Base-by-base conservation (phyloP, 2,888 invertebrate species). In the Margaritifera margaritifera region DNA sequence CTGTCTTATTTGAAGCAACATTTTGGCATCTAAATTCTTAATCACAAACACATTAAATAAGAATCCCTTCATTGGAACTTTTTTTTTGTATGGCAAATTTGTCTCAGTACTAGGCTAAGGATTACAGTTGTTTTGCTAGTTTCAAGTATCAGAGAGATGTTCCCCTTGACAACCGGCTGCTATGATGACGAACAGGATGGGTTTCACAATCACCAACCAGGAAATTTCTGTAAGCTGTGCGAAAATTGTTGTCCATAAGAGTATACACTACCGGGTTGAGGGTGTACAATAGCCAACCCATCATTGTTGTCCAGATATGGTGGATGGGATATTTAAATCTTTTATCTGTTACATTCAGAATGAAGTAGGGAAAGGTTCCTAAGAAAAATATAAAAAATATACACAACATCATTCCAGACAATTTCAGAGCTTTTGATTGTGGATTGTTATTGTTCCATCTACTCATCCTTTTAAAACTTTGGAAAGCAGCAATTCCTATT, bases 321-420 rank as follows among this genome's bases (percentile, higher is more conserved):
- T 84, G 79, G 62, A 82, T 71, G 11, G 84, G 84, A 52, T 79
- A 70, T 31, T 66, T 74, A 60, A 80, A 78, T 15, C 71, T 71
- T 42, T 77, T 75, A 65, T 85, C 84, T 6, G 79, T 69, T 5
- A 83, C 77, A 73, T 84, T 84, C 42, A 82, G 68, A 22, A 80
- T 72, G 72, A 85, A 84, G 75, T 83, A 86, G 0, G 86, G 86
- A 61, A 84, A 82, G 31, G 83, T 82, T 62, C 84, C 82, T 42
- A 83, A 42, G 67, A 85, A 80, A 68, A 83, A 85, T 57, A 83
- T 80, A 53, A 78, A 74, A 75, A 85, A 86, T 65, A 85, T 85
- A 72, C 83, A 81, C 63, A 84, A 66, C 86, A 86, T 86, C 84
- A 85, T 86, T 50, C 76, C 81, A 0, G 86, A 83, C 3, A 86